Conservation (phyloP, 2,113 vertebrate species). For the Mormyrus iriodes region DNA sequence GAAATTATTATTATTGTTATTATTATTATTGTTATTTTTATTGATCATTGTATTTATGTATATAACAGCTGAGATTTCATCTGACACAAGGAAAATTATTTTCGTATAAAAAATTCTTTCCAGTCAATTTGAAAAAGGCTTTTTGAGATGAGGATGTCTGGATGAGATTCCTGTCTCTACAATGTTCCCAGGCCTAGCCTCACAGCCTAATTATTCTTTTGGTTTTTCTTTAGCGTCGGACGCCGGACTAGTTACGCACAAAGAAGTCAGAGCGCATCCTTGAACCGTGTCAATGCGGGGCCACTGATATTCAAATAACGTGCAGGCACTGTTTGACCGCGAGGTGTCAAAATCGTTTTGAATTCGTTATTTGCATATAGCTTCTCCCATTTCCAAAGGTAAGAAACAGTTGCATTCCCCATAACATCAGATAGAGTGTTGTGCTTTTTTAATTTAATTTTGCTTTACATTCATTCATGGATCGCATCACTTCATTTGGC, state of each 20-base stretch:
- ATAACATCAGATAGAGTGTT: constrained; percentile 88
- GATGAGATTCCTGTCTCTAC: constrained; percentile 90
- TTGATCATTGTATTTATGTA: constrained; percentile 27
- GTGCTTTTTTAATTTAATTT: constrained; percentile 76
- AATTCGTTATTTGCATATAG: constrained; percentile 96
- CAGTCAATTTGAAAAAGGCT: constrained; percentile 96
- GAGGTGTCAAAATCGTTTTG: constrained; percentile 81
- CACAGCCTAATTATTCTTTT: constrained; percentile 96
- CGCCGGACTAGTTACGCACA: constrained; percentile 98
- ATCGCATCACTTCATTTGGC: constrained; percentile 88
- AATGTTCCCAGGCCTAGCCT: constrained; percentile 89
- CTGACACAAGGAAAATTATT: constrained; percentile 86
- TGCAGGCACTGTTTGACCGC: constrained; percentile 88
- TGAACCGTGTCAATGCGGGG: constrained; percentile 94
- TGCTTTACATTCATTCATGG: constrained; percentile 78
- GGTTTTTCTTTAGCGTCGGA: constrained; percentile 85
- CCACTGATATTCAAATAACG: constrained; percentile 99
- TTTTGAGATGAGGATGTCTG: constrained; percentile 80
- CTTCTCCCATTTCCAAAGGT: constrained; percentile 74
- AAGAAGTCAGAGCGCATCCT: constrained; percentile 98
- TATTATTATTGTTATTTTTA: background rate
- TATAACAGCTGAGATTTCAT: constrained; percentile 40
- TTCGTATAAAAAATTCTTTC: constrained; percentile 97
- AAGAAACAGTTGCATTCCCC: constrained; percentile 80
- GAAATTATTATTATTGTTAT: background rate